Evolutionary conservation across 2,888 invertebrate genomes (phyloP), one percentile per base, ranked within the genome.

Genomic region (Autographa pulchrina): DNA sequence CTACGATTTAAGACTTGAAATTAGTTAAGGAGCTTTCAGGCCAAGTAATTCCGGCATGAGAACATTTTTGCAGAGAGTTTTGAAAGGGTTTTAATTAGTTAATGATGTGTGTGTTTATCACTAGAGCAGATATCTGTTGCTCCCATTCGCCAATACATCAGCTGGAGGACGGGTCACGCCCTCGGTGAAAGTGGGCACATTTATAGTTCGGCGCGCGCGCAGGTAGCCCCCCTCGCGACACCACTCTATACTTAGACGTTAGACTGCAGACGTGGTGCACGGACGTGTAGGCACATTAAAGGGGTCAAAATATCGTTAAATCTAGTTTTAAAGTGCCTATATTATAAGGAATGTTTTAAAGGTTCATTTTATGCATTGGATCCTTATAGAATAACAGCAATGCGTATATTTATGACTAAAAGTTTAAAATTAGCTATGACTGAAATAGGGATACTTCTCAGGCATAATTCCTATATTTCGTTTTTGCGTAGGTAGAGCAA

Each of bases 141-240:
- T 86, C 86, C 82, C 86, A 86, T 91, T 91, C 73, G 86, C 87
- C 82, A 84, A 84, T 78, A 77, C 82, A 89, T 90, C 93, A 94
- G 92, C 92, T 93, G 85, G 74, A 66, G 61, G 84, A 62, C 85
- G 82, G 90, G 89, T 91, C 90, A 89, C 90, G 93, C 91, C 92
- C 91, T 89, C 85, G 85, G 91, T 87, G 92, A 93, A 92, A 94
- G 92, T 91, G 85, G 85, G 77, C 81, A 85, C 85, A 87, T 88
- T 91, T 90, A 92, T 92, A 92, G 90, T 85, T 80, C 85, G 77
- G 84, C 84, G 85, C 79, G 72, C 76, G 84, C 77, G 78, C 87
- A 90, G 88, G 86, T 88, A 88, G 86, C 87, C 85, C 86, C 86
- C 84, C 75, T 82, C 81, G 74, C 72, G 62, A 61, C 69, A 78